Conservation (phyloP, 2,797 vertebrate genomes). For the Psittacula derbiana region DNA sequence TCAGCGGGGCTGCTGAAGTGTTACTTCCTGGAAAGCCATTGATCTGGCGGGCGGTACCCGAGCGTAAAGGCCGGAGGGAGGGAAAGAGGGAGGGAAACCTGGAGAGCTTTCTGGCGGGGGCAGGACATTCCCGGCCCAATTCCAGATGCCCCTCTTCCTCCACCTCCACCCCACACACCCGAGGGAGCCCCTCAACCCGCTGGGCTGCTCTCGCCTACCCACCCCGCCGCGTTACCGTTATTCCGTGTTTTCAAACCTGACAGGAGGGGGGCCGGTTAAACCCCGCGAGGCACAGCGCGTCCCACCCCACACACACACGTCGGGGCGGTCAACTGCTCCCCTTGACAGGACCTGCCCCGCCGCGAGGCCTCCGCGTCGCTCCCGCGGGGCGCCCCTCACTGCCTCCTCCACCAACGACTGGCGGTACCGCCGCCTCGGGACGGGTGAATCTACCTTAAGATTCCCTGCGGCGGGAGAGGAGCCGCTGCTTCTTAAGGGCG, state of each 20-base stretch:
- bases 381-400: background rate
- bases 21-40: background rate
- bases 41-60: background rate
- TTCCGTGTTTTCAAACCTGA: background rate
- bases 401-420: background rate
- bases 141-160: background rate
- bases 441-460: background rate
- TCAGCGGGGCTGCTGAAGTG: background rate
- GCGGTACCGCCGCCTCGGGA: background rate
- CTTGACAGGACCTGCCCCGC: background rate
- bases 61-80: background rate
- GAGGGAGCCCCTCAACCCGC: background rate
- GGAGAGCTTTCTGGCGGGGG: background rate
- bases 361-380: background rate
- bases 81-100: background rate
- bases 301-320: background rate
- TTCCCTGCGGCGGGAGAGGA: background rate
- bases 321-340: too few relatives aligned
- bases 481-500: background rate
- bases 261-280: background rate
- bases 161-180: background rate
- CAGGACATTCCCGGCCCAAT: background rate
- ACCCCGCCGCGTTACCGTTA: background rate
- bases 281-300: background rate
- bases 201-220: background rate